Conservation (phyloP, 2,113 vertebrate species). For the Pholis gunnellus region DNA sequence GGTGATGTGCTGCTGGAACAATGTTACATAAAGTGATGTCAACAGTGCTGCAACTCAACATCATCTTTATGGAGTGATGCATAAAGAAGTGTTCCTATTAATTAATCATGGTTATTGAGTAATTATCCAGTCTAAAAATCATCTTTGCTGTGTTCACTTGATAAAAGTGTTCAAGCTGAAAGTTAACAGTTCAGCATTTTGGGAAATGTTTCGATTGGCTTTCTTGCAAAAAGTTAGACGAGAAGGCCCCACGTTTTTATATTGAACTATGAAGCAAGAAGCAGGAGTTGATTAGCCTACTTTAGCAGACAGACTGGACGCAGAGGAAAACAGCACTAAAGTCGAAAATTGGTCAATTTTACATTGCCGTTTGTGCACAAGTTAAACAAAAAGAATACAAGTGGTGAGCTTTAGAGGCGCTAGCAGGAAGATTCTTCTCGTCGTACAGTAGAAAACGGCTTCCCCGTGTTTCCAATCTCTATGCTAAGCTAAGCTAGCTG, state of each 20-base stretch:
- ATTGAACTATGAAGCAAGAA: not conserved
- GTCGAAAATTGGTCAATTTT: not conserved
- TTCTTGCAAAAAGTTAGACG: not conserved
- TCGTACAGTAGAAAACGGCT: not conserved
- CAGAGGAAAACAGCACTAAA: not conserved
- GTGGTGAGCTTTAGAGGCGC: not conserved
- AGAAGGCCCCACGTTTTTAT: not conserved
- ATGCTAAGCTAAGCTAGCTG: no score
- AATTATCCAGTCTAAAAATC: not conserved
- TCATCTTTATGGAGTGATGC: not conserved
- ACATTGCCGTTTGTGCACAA: not conserved
- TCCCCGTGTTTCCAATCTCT: no score
- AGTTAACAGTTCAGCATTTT: not conserved
- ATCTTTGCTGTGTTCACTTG: not conserved
- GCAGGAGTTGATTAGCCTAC: not conserved
- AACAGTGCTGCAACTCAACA: not conserved
- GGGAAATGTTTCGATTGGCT: not conserved
- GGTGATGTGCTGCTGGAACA: not conserved
- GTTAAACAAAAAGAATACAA: not conserved
- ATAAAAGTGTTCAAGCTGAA: not conserved
- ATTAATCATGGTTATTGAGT: not conserved
- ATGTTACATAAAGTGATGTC: not conserved
- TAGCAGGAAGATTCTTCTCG: not conserved
- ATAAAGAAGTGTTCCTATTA: not conserved
- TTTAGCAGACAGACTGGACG: not conserved